These are phyloP conservation scores for Drosophila multiciliata DNA, from an alignment of 2,888 invertebrate species.

Conservation along the genomic window DNA sequence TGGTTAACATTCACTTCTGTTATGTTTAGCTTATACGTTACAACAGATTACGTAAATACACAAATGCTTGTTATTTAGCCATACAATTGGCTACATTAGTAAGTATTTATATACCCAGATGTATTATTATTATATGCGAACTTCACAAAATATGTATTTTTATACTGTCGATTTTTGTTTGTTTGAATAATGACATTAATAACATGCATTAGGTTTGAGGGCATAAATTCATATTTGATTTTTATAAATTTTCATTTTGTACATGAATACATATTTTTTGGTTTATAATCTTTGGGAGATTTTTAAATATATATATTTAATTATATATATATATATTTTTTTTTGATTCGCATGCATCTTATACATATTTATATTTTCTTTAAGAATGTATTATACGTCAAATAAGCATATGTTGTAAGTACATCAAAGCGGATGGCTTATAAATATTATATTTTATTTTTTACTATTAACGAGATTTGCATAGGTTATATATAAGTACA, in stretches of 20 bases:
- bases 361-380: conserved; percentile 19
- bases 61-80: conserved; percentile 54
- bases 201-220: conserved; percentile 54
- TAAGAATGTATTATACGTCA: conserved; percentile 9
- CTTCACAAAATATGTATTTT: conserved; percentile 29
- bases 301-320: conserved; percentile 1
- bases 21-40: conserved; percentile 68
- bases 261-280: conserved; percentile 47
- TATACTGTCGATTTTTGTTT: conserved; percentile 21
- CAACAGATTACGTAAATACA: conserved; percentile 70
- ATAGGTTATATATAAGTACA: conserved; percentile 23
- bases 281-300: conserved; percentile 13
- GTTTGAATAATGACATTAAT: conserved; percentile 35
- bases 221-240: conserved; percentile 45
- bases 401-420: conserved; percentile 21
- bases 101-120: conserved; percentile 39
- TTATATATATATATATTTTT: conserved; percentile 4
- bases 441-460: conserved; percentile 6
- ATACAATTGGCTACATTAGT: conserved; percentile 46
- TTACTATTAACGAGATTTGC: conserved; percentile 13
- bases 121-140: conserved; percentile 41
- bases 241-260: conserved; percentile 55
- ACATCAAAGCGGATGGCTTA: conserved; percentile 33
- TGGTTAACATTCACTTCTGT: conserved; percentile 48
- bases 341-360: conserved; percentile 49